phyloP scores from a whole-genome alignment of 2,113 vertebrate genomes.

The Myotis lucifugus region DNA sequence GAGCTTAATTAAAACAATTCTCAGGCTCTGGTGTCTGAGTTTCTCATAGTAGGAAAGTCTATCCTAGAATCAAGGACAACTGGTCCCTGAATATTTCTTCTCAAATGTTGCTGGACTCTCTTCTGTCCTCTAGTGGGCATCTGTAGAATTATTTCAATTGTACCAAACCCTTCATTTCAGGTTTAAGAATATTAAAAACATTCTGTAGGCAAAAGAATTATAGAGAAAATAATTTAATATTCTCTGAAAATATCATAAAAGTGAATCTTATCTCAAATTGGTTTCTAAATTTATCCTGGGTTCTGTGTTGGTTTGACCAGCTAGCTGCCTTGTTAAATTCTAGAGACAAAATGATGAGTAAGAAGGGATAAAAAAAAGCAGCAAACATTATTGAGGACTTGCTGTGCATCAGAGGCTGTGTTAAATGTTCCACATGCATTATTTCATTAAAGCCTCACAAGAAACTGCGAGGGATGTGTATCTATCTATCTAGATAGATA shows the following conservation, averaged over 20 bases:
- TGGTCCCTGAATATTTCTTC: not conserved
- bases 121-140: slow-evolving; percentile 59
- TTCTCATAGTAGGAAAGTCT: not conserved
- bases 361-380: not conserved
- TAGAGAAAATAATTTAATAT: not conserved
- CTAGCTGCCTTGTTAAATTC: not conserved
- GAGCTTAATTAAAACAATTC: not conserved
- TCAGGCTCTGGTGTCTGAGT: not conserved
- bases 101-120: slow-evolving; percentile 15
- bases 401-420: not conserved
- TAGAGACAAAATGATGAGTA: not conserved
- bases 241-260: not conserved
- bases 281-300: not conserved
- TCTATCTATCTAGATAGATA: not conserved
- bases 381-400: not conserved
- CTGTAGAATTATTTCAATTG: not conserved
- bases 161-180: not conserved
- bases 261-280: not conserved
- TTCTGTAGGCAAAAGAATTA: not conserved
- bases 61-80: not conserved
- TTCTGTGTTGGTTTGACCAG: not conserved
- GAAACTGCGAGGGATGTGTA: not conserved
- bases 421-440: not conserved
- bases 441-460: not conserved
- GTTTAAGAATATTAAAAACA: not conserved